phyloP scores from a whole-genome alignment of 2,113 vertebrate genomes.

The Smithornis capensis region DNA sequence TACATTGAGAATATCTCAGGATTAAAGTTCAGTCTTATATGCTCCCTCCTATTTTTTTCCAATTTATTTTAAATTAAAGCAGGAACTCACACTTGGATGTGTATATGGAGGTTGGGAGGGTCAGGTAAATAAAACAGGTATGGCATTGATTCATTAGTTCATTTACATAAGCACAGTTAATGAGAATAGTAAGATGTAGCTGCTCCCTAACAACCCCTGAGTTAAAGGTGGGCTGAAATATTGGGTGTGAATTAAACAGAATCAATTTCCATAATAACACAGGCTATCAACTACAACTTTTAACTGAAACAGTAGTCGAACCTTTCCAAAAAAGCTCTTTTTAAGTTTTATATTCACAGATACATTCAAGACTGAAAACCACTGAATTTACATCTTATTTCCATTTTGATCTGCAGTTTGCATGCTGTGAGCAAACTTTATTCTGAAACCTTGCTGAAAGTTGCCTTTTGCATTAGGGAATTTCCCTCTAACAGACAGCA shows the following conservation, averaged over 20 bases:
- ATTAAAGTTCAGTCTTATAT: not conserved
- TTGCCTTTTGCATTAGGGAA: not conserved
- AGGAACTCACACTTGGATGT: not conserved
- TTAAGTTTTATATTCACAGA: not conserved
- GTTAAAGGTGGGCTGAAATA: not conserved
- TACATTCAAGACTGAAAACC: not conserved
- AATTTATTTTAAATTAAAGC: not conserved
- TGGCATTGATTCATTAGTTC: not conserved
- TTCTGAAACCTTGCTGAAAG: not conserved
- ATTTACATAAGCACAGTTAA: not conserved
- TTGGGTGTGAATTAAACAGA: not conserved
- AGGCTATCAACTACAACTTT: not conserved
- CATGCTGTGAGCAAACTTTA: not conserved
- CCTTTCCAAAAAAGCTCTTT: not conserved
- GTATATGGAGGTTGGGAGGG: not conserved
- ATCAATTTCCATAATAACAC: not conserved
- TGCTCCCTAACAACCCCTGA: not conserved
- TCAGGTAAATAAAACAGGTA: not conserved
- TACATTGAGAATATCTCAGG: not conserved
- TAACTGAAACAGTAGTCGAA: not conserved
- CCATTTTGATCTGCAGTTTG: not conserved
- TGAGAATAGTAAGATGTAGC: not conserved
- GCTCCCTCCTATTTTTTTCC: not conserved
- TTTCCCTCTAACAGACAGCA: not conserved
- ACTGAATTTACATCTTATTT: slow-evolving; percentile 19